A percentile compares a stretch with the other conserved stretches of the same genome.
Evolutionary conservation across 2,797 vertebrate genomes (phyloP).

Genomic region (Microctenopoma steveboyesi): DNA sequence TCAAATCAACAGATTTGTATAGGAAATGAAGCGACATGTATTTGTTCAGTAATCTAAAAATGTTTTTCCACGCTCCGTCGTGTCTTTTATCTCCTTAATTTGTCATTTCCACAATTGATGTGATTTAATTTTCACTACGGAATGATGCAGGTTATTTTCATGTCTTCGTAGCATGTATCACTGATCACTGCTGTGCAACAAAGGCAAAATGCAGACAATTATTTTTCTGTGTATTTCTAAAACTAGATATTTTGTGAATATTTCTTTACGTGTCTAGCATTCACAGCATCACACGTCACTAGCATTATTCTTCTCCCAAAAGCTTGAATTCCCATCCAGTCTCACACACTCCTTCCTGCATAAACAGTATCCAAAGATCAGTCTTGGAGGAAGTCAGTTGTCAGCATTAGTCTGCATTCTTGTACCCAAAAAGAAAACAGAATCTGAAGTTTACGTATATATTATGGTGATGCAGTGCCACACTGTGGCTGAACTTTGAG

Average conservation of each 20-base stretch:
- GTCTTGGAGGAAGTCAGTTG: slow-evolving; percentile 36
- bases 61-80: neutral
- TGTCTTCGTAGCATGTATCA: neutral
- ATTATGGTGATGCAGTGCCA: slow-evolving; percentile 55
- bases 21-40: slow-evolving; percentile 4
- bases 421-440: slow-evolving; percentile 5
- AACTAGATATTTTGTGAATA: neutral
- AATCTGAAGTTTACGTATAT: neutral
- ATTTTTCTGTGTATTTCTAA: neutral
- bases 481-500: slow-evolving; percentile 53
- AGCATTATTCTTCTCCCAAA: slow-evolving; percentile 31
- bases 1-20: slow-evolving; percentile 9
- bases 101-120: neutral
- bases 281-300: neutral
- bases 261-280: neutral
- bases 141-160: neutral
- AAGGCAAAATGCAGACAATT: neutral
- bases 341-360: neutral
- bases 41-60: neutral
- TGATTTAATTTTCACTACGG: neutral
- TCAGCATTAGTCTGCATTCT: slow-evolving; percentile 26
- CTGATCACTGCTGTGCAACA: neutral
- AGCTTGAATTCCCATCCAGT: slow-evolving; percentile 12
- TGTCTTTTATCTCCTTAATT: slow-evolving; percentile 11
- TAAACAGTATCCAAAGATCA: slow-evolving; percentile 41